Conservation (phyloP, 2,888 invertebrate species). For the Heliconius charithonia region DNA sequence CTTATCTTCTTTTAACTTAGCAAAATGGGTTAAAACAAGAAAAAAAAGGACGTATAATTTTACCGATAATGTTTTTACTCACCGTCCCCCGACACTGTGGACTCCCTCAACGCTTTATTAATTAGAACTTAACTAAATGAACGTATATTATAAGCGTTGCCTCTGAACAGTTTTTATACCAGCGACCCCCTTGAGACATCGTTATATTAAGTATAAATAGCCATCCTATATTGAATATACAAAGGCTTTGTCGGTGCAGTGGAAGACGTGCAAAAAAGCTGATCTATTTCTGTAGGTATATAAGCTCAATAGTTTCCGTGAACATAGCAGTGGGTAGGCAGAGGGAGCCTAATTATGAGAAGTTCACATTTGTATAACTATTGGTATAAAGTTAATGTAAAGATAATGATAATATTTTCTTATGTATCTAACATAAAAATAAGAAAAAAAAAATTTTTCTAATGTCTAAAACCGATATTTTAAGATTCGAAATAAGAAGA, state of each 20-base stretch:
- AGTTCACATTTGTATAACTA: too few species aligned
- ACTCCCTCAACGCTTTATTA: slow-evolving; percentile 51
- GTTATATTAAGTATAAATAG: slow-evolving; percentile 33
- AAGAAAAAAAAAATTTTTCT: too few species aligned
- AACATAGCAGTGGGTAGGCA: too few species aligned
- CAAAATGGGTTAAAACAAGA: background rate
- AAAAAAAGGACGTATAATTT: background rate
- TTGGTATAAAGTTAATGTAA: too few species aligned
- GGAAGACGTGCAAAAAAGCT: background rate
- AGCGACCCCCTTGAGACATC: slow-evolving; percentile 33
- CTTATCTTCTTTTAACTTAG: background rate
- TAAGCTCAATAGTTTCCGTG: background rate
- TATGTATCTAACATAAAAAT: too few species aligned
- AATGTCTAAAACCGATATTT: too few species aligned
- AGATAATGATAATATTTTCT: too few species aligned
- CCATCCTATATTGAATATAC: slow-evolving; percentile 27
- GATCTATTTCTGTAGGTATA: background rate
- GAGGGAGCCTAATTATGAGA: too few species aligned
- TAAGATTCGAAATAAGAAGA: too few species aligned
- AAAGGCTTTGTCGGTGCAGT: background rate
- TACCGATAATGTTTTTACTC: slow-evolving; percentile 42
- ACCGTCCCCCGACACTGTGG: slow-evolving; percentile 43
- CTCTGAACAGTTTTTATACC: slow-evolving; percentile 45
- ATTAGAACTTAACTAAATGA: slow-evolving; percentile 53
- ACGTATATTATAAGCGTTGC: slow-evolving; percentile 48